Evolutionary conservation across 2,113 vertebrate species (phyloP), one percentile per base, ranked within the genome.

Genomic region (Orthochromis indermauri): DNA sequence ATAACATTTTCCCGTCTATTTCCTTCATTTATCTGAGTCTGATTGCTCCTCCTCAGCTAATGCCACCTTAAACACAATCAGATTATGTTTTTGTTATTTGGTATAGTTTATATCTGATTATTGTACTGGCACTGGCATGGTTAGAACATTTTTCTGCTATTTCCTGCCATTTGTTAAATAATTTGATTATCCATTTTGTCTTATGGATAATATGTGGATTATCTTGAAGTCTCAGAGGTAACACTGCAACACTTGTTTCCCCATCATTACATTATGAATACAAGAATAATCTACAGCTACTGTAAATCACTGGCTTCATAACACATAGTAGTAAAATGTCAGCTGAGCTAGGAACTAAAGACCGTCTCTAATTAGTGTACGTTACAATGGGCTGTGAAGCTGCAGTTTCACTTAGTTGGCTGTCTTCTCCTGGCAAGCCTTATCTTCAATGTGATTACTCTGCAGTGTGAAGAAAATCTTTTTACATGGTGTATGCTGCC

Each of bases 51-150:
- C 8, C 9, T 45, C 14, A 73, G 9, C 68, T 45, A 73, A 17
- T 73, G 0, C 12, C 68, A 17, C 40, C 8, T 73, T 26, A 73
- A 45, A 45, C 0, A 17, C 0, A 73, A 26, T 42, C 21, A 45
- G 8, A 45, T 68, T 66, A 21, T 19, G 6, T 37, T 35, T 37
- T 66, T 8, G 33, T 37, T 37, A 19, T 66, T 66, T 66, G 1
- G 2, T 68, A 4, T 45, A 73, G 68, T 73, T 26, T 45, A 73
- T 45, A 73, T 45, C n/a, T 10, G 21, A 73, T 73, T 45, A 73
- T 26, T 45, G n/a, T 71, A 45, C 66, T 26, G 37, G 66, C 3
- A 45, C 37, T 26, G 37, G 68, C 8, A 45, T 49, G 10, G 14
- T 47, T 1, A 73, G 4, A 45, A 73, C 21, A 45, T 2, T 26